A percentile compares a stretch with the other conserved stretches of the same genome.
Evolutionary conservation across 1,140 invertebrate species (phyloP).

Genomic region (Lepidostoma basale): DNA sequence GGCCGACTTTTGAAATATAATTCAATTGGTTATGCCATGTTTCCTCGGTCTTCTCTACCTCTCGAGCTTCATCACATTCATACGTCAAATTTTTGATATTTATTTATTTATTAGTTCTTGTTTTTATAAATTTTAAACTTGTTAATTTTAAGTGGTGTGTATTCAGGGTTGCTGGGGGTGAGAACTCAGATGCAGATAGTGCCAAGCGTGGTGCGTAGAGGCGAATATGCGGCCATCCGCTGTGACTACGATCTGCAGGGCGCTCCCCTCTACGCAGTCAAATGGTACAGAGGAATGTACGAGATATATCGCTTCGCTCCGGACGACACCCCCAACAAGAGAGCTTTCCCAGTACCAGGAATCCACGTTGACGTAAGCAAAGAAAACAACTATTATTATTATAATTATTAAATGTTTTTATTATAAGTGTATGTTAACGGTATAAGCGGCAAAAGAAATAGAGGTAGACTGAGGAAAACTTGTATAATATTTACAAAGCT

Average conservation of each 20-base stretch:
- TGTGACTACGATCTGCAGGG: constrained; percentile 73
- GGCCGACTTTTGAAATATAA: too few species aligned
- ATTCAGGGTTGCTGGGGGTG: constrained; percentile 27
- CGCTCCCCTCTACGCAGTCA: constrained; percentile 72
- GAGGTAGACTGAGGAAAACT: too few species aligned
- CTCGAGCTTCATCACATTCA: too few species aligned
- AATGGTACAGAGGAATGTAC: constrained; percentile 75
- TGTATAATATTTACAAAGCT: too few species aligned
- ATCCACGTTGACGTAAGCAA: constrained; percentile 74
- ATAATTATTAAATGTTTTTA: not conserved
- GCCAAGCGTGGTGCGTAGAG: constrained; percentile 63
- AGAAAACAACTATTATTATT: too few species aligned
- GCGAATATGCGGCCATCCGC: constrained; percentile 64
- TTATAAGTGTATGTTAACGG: too few species aligned
- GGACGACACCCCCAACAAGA: constrained; percentile 65
- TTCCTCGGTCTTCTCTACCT: too few species aligned
- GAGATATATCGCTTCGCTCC: constrained; percentile 76
- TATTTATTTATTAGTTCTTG: not conserved
- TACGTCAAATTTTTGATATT: too few species aligned
- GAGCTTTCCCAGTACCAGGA: constrained; percentile 68
- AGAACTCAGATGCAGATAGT: constrained; percentile 16
- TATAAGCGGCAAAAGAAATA: too few species aligned
- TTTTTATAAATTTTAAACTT: constrained; percentile 5
- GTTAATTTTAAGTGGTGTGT: too few species aligned
- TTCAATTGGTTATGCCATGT: too few species aligned